Conservation (phyloP, 2,113 vertebrate species). For the Spheniscus mendiculus region DNA sequence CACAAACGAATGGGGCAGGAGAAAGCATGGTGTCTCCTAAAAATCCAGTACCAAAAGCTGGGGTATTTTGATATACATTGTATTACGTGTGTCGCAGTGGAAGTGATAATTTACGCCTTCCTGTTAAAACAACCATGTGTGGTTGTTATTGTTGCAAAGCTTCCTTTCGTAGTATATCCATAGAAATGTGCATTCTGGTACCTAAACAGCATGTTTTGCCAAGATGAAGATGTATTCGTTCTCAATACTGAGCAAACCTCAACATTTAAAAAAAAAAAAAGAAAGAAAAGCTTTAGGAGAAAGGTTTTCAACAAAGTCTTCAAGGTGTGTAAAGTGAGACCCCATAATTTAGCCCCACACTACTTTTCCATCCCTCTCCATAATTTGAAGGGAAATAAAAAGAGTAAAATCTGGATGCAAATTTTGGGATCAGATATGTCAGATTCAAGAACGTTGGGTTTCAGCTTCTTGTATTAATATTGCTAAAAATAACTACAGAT, state of each 20-base stretch:
- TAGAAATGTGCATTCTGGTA: fast-evolving
- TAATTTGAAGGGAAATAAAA: neutral
- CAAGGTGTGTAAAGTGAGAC: neutral
- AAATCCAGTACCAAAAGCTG: neutral
- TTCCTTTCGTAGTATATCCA: neutral
- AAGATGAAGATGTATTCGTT: neutral
- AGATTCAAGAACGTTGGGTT: neutral
- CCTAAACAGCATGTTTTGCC: fast-evolving
- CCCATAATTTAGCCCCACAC: fast-evolving
- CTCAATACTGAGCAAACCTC: neutral
- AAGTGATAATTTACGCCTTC: fast-evolving
- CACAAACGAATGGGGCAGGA: fast-evolving
- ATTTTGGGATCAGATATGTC: neutral
- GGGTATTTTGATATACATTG: fast-evolving
- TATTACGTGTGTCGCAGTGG: fast-evolving
- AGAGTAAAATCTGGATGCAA: neutral
- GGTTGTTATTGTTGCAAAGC: neutral
- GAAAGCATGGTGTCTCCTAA: fast-evolving
- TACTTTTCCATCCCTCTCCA: neutral
- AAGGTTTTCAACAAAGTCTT: neutral
- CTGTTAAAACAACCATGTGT: fast-evolving
- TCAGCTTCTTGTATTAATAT: neutral
- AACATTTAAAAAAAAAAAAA: neutral
- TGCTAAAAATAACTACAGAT: neutral
- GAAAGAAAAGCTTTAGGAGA: neutral